Conservation (phyloP, 2,888 invertebrate genomes). For the Anorthoa munda region DNA sequence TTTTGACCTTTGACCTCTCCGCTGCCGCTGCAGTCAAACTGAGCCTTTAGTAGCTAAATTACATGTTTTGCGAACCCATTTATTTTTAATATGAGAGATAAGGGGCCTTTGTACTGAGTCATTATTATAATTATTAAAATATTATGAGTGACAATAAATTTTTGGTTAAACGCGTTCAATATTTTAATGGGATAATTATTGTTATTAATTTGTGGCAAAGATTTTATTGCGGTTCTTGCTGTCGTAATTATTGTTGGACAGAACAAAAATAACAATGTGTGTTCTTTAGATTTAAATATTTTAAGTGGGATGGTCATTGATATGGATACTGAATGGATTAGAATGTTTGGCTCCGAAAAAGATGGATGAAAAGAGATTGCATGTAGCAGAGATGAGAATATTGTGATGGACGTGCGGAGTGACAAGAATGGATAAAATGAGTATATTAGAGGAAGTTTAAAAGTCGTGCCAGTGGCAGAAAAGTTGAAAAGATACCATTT, state of each 20-base stretch:
- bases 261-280: not conserved
- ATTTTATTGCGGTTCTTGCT: not conserved
- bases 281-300: not conserved
- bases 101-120: slow-evolving; percentile 47
- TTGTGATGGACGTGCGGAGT: too few species aligned
- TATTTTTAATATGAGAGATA: slow-evolving; percentile 50
- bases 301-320: not conserved
- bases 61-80: slow-evolving; percentile 48
- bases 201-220: not conserved
- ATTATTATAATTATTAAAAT: slow-evolving; percentile 61
- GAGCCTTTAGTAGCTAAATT: slow-evolving; percentile 37
- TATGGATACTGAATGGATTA: too few species aligned
- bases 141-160: slow-evolving; percentile 48
- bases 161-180: slow-evolving; percentile 30
- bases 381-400: too few species aligned
- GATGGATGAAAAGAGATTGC: too few species aligned
- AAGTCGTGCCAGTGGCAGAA: too few species aligned
- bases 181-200: slow-evolving; percentile 15
- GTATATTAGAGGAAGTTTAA: too few species aligned
- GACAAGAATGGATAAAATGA: too few species aligned
- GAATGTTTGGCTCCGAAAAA: too few species aligned
- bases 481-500: too few species aligned
- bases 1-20: slow-evolving; percentile 16
- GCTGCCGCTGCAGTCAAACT: slow-evolving; percentile 3
- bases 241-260: not conserved